phyloP scores from a whole-genome alignment of 2,113 vertebrate species.

The Hylia prasina region DNA sequence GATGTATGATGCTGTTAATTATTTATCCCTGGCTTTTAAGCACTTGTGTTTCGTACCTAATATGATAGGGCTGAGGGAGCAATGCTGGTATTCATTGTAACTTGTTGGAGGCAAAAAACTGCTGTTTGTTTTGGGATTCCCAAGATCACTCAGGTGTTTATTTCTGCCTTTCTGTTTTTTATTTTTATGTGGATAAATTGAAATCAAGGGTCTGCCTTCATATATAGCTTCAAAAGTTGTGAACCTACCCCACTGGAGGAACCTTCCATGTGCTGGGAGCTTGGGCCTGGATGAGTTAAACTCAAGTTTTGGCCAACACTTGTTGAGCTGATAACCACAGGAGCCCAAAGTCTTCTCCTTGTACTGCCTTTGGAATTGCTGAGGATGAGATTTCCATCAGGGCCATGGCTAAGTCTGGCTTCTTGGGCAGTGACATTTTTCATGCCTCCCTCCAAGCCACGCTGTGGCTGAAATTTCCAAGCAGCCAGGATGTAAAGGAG shows the following conservation, averaged over 20 bases:
- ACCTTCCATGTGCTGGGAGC: fast-evolving
- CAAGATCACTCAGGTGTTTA: background rate
- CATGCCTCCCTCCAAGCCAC: fast-evolving
- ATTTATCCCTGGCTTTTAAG: constrained; percentile 47
- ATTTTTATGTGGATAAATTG: background rate
- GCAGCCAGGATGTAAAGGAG: background rate
- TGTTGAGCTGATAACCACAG: background rate
- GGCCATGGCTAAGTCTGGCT: background rate
- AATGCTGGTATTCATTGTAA: background rate
- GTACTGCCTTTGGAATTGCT: background rate
- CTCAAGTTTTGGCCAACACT: background rate
- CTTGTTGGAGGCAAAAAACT: background rate
- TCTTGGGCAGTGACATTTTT: background rate
- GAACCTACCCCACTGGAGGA: background rate
- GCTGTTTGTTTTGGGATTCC: background rate
- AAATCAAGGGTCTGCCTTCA: background rate
- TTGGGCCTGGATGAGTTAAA: background rate
- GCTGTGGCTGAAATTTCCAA: background rate
- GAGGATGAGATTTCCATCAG: background rate
- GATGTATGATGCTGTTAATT: constrained; percentile 44
- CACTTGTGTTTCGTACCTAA: constrained; percentile 1
- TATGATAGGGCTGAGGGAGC: background rate
- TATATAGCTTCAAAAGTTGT: background rate
- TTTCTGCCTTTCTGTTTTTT: background rate
- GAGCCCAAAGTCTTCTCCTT: background rate